These are phyloP conservation scores for Pardosa pseudoannulata DNA, from an alignment of 2,888 invertebrate genomes.

Conservation along the genomic window DNA sequence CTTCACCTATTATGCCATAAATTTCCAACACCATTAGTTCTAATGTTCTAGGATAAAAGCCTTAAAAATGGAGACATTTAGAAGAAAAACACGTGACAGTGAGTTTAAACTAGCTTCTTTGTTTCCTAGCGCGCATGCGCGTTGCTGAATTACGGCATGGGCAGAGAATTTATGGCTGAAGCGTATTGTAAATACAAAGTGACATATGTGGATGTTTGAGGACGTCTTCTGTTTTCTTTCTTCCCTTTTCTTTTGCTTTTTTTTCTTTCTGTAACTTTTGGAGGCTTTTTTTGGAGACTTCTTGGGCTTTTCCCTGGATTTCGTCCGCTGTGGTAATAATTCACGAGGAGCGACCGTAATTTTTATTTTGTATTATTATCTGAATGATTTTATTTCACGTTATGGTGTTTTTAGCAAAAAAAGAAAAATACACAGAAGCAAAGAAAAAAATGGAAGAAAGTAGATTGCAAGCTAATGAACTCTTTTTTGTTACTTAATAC, in stretches of 20 bases:
- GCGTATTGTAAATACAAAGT: conserved; percentile 68
- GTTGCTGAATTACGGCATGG: conserved; percentile 43
- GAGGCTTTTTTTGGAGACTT: not conserved
- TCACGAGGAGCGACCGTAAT: not conserved
- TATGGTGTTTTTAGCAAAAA: not conserved
- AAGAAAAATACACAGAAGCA: too few relatives aligned
- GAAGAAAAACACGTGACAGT: conserved; percentile 61
- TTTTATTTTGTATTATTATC: not conserved
- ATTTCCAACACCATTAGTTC: conserved; percentile 57
- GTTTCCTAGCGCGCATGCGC: conserved; percentile 35
- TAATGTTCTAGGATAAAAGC: conserved; percentile 58
- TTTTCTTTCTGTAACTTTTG: not conserved
- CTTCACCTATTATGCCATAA: conserved; percentile 59
- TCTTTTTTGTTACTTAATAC: too few relatives aligned
- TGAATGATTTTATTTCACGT: not conserved
- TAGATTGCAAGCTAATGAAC: too few relatives aligned
- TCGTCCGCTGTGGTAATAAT: not conserved
- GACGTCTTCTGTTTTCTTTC: not conserved
- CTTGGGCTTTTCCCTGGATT: not conserved
- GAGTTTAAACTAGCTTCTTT: conserved; percentile 64
- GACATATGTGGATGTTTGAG: conserved; percentile 44
- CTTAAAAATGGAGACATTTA: conserved; percentile 54
- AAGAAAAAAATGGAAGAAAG: too few relatives aligned
- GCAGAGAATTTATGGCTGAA: conserved; percentile 49
- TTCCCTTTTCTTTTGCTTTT: not conserved